Base-by-base conservation (phyloP, 2,797 vertebrate species). In the Limosa lapponica region DNA sequence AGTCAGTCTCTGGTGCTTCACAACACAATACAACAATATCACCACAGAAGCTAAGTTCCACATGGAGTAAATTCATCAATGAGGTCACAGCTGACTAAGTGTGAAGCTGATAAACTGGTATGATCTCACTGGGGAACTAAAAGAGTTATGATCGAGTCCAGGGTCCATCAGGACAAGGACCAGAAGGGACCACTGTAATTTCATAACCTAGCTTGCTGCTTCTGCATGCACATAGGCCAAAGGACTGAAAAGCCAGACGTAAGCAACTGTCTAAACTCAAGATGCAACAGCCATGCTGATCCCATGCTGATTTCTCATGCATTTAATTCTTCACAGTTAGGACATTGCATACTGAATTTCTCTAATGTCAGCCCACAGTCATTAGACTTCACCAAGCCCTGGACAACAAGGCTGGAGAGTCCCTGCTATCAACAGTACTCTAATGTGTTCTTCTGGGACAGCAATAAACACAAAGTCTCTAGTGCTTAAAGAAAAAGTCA, bases 71-170 rank as follows among this genome's bases (percentile, higher is more conserved):
- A 70, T 82, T 72, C 34, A n/a, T 32, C 32, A n/a, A 1, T 16
- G 34, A 82, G 32, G n/a, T 69, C 71, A 46, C 46, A 65, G 36
- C 44, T 67, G 43, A 39, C 32, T 37, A 57, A 44, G 6, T 4
- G 7, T 52, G 67, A 83, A 85, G n/a, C 54, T 71, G 41, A 11
- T 54, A 81, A 70, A 34, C 7, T 5, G 3, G 20, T 18, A n/a
- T 66, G 46, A 49, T 7, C 34, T 71, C 23, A 46, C 9, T 55
- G 32, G 5, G 10, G 12, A 92, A 54, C 13, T 36, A 28, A 6
- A 75, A 32, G 16, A 48, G 27, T n/a, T 70, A 8, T 20, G 6
- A 16, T 1, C 0, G 0, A 49, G 34, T 41, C 10, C 41, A 37
- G 32, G 30, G 30, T 28, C 13, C 22, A 34, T 41, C 36, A 69